Evolutionary conservation across 1,140 invertebrate species (phyloP).

Genomic region (Rhagoletis zephyria): DNA sequence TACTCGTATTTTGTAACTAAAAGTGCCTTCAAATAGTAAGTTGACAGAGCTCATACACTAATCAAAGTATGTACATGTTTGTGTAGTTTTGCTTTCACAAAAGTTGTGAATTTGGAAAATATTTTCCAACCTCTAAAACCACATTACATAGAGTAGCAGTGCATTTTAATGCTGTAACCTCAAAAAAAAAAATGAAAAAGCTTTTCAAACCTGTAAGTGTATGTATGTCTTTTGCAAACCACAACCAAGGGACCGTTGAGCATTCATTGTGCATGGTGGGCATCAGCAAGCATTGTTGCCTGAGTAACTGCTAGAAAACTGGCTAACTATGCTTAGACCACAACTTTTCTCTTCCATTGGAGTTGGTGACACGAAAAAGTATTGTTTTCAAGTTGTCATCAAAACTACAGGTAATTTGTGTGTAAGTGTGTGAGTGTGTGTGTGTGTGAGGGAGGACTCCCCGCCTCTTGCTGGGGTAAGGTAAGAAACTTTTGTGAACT

Average conservation of each 20-base stretch:
- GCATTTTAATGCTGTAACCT: conserved; percentile 19
- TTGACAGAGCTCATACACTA: too few relatives aligned
- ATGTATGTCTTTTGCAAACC: not conserved
- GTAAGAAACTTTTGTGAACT: not conserved
- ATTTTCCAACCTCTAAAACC: not conserved
- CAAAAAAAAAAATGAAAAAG: too few relatives aligned
- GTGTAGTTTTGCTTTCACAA: not conserved
- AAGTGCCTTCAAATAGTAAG: too few relatives aligned
- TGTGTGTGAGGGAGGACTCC: not conserved
- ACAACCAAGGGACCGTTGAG: not conserved
- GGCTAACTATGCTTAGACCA: not conserved
- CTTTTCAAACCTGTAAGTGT: conserved; percentile 14
- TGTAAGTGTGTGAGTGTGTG: not conserved
- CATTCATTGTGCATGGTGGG: not conserved
- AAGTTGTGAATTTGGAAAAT: not conserved
- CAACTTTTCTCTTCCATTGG: not conserved
- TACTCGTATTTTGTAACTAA: too few relatives aligned
- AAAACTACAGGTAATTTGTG: not conserved
- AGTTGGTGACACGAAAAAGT: not conserved
- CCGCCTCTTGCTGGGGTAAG: not conserved
- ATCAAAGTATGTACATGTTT: too few relatives aligned
- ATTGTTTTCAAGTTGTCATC: not conserved
- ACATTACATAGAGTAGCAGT: not conserved
- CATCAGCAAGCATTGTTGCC: not conserved
- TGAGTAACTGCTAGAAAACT: not conserved